phyloP scores from a whole-genome alignment of 2,797 vertebrate genomes.

The Rhyacichthys aspro region DNA sequence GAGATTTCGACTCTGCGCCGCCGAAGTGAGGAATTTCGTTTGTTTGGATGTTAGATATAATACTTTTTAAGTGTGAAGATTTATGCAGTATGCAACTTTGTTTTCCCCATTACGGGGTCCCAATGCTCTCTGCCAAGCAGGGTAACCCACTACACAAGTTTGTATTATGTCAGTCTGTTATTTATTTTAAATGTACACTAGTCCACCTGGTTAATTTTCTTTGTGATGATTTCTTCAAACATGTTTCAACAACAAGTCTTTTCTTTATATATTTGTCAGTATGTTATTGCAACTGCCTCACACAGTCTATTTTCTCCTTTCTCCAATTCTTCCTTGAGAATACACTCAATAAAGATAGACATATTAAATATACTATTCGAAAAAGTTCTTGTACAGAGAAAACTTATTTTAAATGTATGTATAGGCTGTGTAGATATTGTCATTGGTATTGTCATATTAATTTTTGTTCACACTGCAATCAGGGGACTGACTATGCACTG shows the following conservation, averaged over 20 bases:
- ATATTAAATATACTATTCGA: slow-evolving; percentile 48
- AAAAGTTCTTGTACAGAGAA: slow-evolving; percentile 74
- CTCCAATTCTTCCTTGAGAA: slow-evolving; percentile 35
- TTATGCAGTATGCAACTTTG: slow-evolving; percentile 54
- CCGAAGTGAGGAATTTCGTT: slow-evolving; percentile 78
- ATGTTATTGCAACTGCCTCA: slow-evolving; percentile 1
- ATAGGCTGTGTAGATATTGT: slow-evolving; percentile 62
- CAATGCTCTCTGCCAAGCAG: slow-evolving; percentile 68
- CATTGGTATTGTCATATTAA: slow-evolving; percentile 45
- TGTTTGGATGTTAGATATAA: slow-evolving; percentile 10
- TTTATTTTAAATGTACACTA: slow-evolving; percentile 5
- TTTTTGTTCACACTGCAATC: slow-evolving; percentile 49
- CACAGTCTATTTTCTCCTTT: slow-evolving; percentile 35
- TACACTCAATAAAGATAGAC: slow-evolving; percentile 34
- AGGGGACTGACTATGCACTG: slow-evolving; percentile 70
- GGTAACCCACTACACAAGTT: slow-evolving; percentile 37
- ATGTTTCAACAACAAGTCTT: not conserved
- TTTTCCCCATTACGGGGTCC: slow-evolving; percentile 47
- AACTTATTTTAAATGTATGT: slow-evolving; percentile 71
- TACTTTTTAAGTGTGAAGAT: slow-evolving; percentile 60
- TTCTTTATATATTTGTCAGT: slow-evolving; percentile 1
- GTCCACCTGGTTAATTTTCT: not conserved
- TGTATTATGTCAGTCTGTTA: slow-evolving; percentile 29
- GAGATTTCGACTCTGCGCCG: slow-evolving; percentile 88
- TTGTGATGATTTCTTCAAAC: not conserved